Evolutionary conservation across 2,797 vertebrate species (phyloP).

Genomic region (Eulemur coronatus): DNA sequence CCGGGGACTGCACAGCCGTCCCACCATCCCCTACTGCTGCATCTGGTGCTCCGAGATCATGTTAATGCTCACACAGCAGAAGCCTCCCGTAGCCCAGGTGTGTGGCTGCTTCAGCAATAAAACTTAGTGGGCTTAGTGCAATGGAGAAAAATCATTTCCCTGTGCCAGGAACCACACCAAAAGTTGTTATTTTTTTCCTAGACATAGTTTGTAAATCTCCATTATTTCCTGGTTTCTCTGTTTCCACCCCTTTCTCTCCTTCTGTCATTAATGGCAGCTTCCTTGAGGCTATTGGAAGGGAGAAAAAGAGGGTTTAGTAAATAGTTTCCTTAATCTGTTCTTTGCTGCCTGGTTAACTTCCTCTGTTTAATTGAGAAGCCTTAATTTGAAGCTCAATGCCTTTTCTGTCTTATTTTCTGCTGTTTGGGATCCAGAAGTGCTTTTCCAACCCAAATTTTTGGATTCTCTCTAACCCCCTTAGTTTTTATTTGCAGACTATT

Average conservation of each 20-base stretch:
- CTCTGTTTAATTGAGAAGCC: not conserved
- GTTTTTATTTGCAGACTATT: not conserved
- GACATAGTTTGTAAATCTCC: not conserved
- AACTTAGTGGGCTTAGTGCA: not conserved
- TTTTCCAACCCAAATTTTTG: not conserved
- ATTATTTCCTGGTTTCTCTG: not conserved
- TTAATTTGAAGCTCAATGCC: not conserved
- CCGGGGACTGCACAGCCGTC: fast-evolving
- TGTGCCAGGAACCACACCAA: not conserved
- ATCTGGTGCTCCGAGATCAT: fast-evolving
- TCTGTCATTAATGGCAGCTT: not conserved
- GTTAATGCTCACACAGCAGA: fast-evolving
- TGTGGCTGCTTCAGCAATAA: no score
- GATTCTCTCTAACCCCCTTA: not conserved
- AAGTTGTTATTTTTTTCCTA: no score
- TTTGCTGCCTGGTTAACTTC: not conserved
- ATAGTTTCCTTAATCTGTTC: not conserved
- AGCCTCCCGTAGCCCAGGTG: not conserved
- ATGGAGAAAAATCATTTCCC: not conserved
- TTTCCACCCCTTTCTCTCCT: not conserved
- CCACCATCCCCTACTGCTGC: fast-evolving
- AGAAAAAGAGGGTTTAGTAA: not conserved
- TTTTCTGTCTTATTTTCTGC: not conserved
- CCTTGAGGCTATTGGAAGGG: not conserved
- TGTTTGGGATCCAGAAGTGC: not conserved